A percentile compares a stretch with the other conserved stretches of the same genome.
These are phyloP conservation scores for Acrocephalus kingi DNA, from an alignment of 2,113 vertebrate genomes.

Conservation along the genomic window DNA sequence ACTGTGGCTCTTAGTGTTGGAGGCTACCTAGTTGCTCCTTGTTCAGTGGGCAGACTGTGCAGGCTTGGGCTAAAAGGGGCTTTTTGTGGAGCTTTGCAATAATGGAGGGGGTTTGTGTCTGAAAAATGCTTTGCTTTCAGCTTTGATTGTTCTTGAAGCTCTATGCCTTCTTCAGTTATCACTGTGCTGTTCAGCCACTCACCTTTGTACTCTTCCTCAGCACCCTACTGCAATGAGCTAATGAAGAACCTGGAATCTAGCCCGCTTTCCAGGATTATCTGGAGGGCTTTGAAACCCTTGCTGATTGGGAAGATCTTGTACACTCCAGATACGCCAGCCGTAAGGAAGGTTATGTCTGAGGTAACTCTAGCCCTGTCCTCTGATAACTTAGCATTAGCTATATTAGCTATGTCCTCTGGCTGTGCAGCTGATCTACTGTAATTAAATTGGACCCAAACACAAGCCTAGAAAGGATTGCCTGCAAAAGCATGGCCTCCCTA, in stretches of 20 bases:
- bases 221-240: conserved; percentile 93
- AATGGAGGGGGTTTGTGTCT: neutral
- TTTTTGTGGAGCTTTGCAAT: neutral
- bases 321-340: conserved; percentile 89
- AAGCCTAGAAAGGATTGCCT: neutral
- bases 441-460: neutral
- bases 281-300: conserved; percentile 92
- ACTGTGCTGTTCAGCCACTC: neutral
- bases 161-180: neutral
- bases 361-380: conserved; percentile 66
- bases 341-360: conserved; percentile 89
- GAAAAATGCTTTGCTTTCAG: neutral
- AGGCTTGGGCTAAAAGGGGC: neutral
- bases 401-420: neutral
- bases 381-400: neutral
- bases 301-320: conserved; percentile 96
- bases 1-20: neutral
- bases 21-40: neutral
- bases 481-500: neutral
- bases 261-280: conserved; percentile 94
- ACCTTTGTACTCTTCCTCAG: conserved; percentile 55
- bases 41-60: neutral
- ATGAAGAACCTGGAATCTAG: conserved; percentile 92
- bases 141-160: neutral
- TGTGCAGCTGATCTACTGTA: neutral